phyloP scores from a whole-genome alignment of 2,888 invertebrate genomes.

The Allophyes oxyacanthae region DNA sequence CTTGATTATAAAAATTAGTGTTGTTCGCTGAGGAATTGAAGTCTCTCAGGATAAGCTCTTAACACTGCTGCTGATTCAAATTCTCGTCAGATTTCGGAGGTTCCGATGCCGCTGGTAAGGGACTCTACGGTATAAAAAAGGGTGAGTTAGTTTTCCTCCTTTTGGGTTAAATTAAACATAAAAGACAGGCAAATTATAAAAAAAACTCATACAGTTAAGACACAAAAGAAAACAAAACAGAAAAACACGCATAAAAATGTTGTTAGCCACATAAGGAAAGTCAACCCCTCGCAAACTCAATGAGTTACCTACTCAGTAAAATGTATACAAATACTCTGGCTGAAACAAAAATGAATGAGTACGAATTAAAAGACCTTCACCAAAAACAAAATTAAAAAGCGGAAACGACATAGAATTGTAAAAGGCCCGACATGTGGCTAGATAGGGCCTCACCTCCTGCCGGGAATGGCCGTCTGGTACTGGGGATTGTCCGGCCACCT shows the following conservation, averaged over 20 bases:
- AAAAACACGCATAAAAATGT: constrained; percentile 49
- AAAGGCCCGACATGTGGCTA: constrained; percentile 52
- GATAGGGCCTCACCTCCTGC: constrained; percentile 85
- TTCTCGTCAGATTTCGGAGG: constrained; percentile 92
- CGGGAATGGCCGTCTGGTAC: constrained; percentile 79
- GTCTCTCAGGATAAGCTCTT: constrained; percentile 61
- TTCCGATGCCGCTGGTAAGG: constrained; percentile 90
- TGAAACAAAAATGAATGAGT: constrained; percentile 83
- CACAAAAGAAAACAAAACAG: constrained; percentile 56
- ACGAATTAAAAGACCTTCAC: constrained; percentile 71
- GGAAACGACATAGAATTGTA: constrained; percentile 61
- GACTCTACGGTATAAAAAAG: constrained; percentile 90
- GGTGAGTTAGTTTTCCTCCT: constrained; percentile 32
- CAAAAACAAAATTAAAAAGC: constrained; percentile 63
- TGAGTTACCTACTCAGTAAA: constrained; percentile 79
- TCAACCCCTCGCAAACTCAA: constrained; percentile 48
- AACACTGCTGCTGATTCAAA: constrained; percentile 92
- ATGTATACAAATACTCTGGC: constrained; percentile 87
- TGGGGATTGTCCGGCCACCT: constrained; percentile 88
- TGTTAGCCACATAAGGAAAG: constrained; percentile 55
- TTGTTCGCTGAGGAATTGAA: constrained; percentile 59
- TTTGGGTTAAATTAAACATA: background rate
- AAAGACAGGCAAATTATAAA: constrained; percentile 41
- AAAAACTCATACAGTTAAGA: constrained; percentile 51
- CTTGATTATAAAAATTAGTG: constrained; percentile 69